phyloP scores from a whole-genome alignment of 2,888 invertebrate genomes.

The Ochropacha duplaris region DNA sequence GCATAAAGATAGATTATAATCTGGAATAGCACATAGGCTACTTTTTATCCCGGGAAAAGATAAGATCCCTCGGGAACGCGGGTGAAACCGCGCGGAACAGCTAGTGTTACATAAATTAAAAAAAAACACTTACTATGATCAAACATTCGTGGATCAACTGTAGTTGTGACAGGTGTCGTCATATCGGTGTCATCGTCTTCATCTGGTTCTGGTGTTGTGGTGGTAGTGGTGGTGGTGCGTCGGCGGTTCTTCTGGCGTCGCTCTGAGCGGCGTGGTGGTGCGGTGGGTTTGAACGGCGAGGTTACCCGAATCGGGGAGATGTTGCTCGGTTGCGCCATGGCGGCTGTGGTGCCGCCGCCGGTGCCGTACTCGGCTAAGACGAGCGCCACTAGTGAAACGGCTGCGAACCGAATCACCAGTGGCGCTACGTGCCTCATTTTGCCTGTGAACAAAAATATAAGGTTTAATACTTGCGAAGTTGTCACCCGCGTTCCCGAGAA shows the following conservation, averaged over 20 bases:
- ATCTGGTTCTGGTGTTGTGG: slow-evolving; percentile 42
- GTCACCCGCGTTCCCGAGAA: too few species aligned
- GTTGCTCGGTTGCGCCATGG: slow-evolving; percentile 10
- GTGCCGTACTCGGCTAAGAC: slow-evolving; percentile 60
- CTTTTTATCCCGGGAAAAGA: too few species aligned
- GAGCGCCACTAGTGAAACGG: slow-evolving; percentile 77
- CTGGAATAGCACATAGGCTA: too few species aligned
- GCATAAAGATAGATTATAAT: too few species aligned
- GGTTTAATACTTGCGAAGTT: too few species aligned
- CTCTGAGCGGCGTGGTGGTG: slow-evolving; percentile 35
- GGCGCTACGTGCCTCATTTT: slow-evolving; percentile 69
- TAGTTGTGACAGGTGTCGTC: slow-evolving; percentile 55
- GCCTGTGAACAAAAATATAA: slow-evolving; percentile 44
- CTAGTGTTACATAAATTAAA: too few species aligned
- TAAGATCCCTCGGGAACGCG: too few species aligned
- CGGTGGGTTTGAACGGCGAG: slow-evolving; percentile 15
- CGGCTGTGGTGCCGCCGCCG: slow-evolving; percentile 31
- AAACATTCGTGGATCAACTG: slow-evolving; percentile 62
- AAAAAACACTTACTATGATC: slow-evolving; percentile 67
- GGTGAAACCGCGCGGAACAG: too few species aligned
- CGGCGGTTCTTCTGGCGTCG: slow-evolving; percentile 56
- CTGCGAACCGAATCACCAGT: slow-evolving; percentile 70
- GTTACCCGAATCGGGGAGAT: slow-evolving; percentile 16
- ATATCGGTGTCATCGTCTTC: slow-evolving; percentile 55
- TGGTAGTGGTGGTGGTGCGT: slow-evolving; percentile 62